Evolutionary conservation across 2,888 invertebrate genomes (phyloP).

Genomic region (Lymantria monacha): DNA sequence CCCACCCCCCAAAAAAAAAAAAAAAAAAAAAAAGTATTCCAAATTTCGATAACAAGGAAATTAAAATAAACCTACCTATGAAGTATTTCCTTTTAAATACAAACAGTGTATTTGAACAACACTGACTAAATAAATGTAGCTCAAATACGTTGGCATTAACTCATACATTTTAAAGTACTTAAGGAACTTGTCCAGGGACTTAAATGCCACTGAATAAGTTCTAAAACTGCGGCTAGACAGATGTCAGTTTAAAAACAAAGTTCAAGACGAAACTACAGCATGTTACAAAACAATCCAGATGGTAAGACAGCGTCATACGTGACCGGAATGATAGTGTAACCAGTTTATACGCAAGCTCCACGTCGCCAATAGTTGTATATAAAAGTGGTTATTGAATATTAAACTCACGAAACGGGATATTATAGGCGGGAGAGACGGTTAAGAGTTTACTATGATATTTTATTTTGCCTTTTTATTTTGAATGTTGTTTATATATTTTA

Average conservation of each 20-base stretch:
- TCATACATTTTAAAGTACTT: slow-evolving; percentile 14
- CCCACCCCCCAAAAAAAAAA: no score
- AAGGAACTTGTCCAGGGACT: slow-evolving; percentile 23
- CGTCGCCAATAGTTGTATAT: slow-evolving; percentile 49
- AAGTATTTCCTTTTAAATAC: no score
- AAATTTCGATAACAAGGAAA: no score
- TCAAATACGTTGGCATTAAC: background rate
- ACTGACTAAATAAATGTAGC: no score
- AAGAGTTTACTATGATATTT: slow-evolving; percentile 34
- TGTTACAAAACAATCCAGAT: slow-evolving; percentile 76
- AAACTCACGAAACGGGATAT: slow-evolving; percentile 53
- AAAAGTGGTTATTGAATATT: slow-evolving; percentile 65
- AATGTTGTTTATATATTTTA: background rate
- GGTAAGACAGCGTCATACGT: slow-evolving; percentile 69
- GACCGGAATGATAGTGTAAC: slow-evolving; percentile 48
- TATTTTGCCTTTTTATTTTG: background rate
- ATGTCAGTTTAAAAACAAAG: slow-evolving; percentile 67
- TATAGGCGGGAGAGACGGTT: slow-evolving; percentile 36
- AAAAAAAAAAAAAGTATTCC: no score
- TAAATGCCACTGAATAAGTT: slow-evolving; percentile 48
- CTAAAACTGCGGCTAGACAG: slow-evolving; percentile 46
- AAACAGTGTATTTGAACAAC: no score
- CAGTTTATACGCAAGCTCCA: slow-evolving; percentile 14
- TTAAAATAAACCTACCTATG: no score
- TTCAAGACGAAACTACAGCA: slow-evolving; percentile 53